Base-by-base conservation (phyloP, 2,797 vertebrate species). In the Sternarchorhynchus goeldii region DNA sequence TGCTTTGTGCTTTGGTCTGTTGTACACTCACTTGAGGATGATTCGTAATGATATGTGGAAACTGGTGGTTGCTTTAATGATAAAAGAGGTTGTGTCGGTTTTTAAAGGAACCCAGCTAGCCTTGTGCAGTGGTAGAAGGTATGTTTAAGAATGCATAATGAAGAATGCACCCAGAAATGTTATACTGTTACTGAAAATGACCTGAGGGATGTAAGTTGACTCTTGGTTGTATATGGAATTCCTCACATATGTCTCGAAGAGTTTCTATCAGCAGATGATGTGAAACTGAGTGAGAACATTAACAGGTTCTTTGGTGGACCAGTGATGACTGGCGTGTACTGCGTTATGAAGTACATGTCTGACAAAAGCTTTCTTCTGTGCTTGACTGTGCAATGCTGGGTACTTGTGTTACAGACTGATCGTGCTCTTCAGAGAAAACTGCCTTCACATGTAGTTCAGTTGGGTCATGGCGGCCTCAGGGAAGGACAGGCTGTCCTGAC, bases 21-120 rank as follows among this genome's bases (percentile, higher is more conserved):
- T 68, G 29, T 55, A 56, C 53, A 34, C 53, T 34, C 45, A 55
- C 5, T 8, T 50, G 2, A 70, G 10, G 17, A 31, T 70, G 21
- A 14, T 50, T 2, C 8, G 1, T 16, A 0, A 29, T 56, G 8
- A 41, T 70, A 18, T 31, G 32, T n/a, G 17, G 56, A 7, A 50
- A 45, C 25, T 68, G 41, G 50, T 69, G 53, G 67, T 25, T 69
- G 25, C 8, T 69, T 69, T 53, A 29, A 50, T 68, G 66, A 25
- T 53, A 29, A 68, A 12, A 53, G 6, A 17, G 8, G 16, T 18
- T n/a, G 5, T 1, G 18, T 8, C n/a, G 14, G 25, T 18, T 10
- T 25, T 18, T 31, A 12, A 53, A 57, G 34, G 50, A 20, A n/a
- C 16, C 25, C 16, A 32, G 17, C 5, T 10, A 20, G 2, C 14